Conservation (phyloP, 2,797 vertebrate genomes). For the Mycteria americana region DNA sequence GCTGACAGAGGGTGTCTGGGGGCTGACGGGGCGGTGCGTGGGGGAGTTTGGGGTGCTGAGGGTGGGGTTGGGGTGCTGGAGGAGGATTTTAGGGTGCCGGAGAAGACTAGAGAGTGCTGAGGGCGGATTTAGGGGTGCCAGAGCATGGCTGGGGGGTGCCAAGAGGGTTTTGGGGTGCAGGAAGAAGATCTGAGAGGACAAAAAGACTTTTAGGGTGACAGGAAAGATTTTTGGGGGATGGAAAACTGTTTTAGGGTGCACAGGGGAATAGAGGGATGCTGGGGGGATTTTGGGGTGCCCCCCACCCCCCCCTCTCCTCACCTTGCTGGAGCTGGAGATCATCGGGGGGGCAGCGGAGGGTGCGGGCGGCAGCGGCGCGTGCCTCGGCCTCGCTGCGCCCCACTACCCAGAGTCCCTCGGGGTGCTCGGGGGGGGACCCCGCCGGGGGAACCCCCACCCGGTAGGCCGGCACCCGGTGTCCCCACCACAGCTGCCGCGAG, state of each 20-base stretch:
- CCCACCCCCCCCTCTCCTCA: too few species aligned
- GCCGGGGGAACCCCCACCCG: slow-evolving; percentile 38
- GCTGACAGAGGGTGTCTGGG: not conserved
- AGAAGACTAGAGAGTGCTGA: not conserved
- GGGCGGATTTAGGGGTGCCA: not conserved
- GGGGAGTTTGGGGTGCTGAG: not conserved
- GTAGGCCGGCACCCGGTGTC: slow-evolving; percentile 91
- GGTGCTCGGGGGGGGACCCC: slow-evolving; percentile 17
- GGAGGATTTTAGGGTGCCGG: not conserved
- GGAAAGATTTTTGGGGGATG: not conserved
- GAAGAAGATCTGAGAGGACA: not conserved
- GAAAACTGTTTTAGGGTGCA: too few species aligned
- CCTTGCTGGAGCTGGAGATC: slow-evolving; percentile 74
- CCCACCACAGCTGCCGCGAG: slow-evolving; percentile 94
- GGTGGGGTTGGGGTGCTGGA: not conserved
- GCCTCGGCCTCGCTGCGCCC: slow-evolving; percentile 81
- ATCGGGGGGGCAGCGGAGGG: slow-evolving; percentile 69
- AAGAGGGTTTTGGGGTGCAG: not conserved
- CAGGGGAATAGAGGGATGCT: too few species aligned
- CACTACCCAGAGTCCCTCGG: slow-evolving; percentile 79
- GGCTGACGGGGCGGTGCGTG: not conserved
- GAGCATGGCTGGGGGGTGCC: not conserved
- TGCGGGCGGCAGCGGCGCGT: slow-evolving; percentile 74
- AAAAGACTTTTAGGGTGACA: not conserved
- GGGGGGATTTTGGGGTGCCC: not conserved